phyloP scores from a whole-genome alignment of 2,113 vertebrate genomes.

The Pomatorhinus ruficollis region DNA sequence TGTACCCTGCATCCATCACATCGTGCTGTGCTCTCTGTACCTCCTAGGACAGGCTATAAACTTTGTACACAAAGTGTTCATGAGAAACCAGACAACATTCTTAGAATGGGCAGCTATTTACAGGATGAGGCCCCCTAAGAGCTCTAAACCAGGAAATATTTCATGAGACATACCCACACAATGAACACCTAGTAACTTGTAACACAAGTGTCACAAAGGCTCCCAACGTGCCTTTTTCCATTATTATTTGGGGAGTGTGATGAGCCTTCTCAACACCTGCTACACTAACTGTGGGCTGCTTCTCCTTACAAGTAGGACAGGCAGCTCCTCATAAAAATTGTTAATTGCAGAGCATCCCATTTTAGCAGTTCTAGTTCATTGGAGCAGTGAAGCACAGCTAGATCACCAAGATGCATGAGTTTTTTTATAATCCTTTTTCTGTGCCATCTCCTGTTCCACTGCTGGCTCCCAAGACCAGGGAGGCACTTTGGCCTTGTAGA shows the following conservation, averaged over 20 bases:
- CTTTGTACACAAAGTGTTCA: neutral
- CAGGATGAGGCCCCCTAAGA: neutral
- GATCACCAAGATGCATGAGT: neutral
- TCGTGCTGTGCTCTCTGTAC: neutral
- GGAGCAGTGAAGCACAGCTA: neutral
- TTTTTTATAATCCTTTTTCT: neutral
- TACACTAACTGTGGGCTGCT: neutral
- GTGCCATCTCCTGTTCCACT: neutral
- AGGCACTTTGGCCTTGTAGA: neutral
- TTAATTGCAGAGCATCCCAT: neutral
- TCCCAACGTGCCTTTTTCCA: neutral
- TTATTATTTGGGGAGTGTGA: neutral
- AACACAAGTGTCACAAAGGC: neutral
- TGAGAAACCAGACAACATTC: neutral
- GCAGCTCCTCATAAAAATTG: neutral
- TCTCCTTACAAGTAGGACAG: neutral
- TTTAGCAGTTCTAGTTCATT: neutral
- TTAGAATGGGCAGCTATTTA: neutral
- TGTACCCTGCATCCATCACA: neutral
- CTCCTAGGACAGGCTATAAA: neutral
- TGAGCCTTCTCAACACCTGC: neutral
- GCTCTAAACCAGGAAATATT: neutral
- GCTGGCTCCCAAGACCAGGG: neutral
- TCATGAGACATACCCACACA: neutral
- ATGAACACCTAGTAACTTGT: neutral